Evolutionary conservation across 2,888 invertebrate species (phyloP).

Genomic region (Luperina testacea): DNA sequence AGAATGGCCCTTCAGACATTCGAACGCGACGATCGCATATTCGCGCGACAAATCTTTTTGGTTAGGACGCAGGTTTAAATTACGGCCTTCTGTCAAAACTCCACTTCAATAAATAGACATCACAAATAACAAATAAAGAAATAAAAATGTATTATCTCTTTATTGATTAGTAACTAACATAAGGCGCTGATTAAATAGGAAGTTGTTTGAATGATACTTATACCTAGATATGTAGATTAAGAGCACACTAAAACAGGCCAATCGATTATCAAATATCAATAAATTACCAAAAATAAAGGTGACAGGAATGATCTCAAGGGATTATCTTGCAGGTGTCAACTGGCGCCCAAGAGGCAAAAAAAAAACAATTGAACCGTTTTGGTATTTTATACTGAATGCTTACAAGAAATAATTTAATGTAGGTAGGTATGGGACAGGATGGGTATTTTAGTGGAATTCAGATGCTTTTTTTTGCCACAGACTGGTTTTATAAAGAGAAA

Average conservation of each 20-base stretch:
- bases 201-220: slow-evolving; percentile 40
- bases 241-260: slow-evolving; percentile 49
- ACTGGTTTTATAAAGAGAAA: slow-evolving; percentile 32
- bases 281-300: slow-evolving; percentile 56
- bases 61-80: neutral
- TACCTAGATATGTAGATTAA: slow-evolving; percentile 25
- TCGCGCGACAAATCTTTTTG: too few species aligned
- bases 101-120: neutral
- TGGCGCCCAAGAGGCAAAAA: slow-evolving; percentile 51
- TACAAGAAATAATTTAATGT: slow-evolving; percentile 10
- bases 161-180: slow-evolving; percentile 15
- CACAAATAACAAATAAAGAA: slow-evolving; percentile 30
- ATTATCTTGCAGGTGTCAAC: slow-evolving; percentile 21
- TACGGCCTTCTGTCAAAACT: slow-evolving; percentile 2
- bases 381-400: slow-evolving; percentile 30
- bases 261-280: slow-evolving; percentile 49
- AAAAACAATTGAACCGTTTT: slow-evolving; percentile 48
- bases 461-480: neutral
- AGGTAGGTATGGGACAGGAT: neutral
- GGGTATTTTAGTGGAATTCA: slow-evolving; percentile 4
- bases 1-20: too few species aligned
- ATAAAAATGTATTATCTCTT: slow-evolving; percentile 19
- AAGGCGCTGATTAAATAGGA: slow-evolving; percentile 43
- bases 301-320: slow-evolving; percentile 42
- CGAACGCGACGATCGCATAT: neutral